Conservation (phyloP, 2,113 vertebrate genomes). For the Cyanistes caeruleus region DNA sequence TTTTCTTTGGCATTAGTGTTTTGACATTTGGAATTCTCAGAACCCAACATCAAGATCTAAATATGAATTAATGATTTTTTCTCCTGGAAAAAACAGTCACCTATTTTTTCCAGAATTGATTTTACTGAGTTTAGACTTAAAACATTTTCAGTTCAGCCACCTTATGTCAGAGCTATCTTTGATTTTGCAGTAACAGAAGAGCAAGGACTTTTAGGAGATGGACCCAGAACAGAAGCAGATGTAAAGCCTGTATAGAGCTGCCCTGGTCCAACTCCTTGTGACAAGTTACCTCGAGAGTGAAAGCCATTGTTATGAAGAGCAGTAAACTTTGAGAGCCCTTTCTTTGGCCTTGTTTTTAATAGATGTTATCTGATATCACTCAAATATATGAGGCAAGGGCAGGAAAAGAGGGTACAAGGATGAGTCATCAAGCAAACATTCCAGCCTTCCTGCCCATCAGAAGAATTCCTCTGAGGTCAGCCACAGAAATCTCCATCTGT, state of each 20-base stretch:
- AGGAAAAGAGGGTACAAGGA: background rate
- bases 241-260: background rate
- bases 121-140: background rate
- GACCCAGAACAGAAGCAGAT: background rate
- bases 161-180: background rate
- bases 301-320: background rate
- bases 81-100: background rate
- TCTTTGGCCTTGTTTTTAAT: background rate
- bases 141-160: background rate
- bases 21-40: constrained; percentile 1
- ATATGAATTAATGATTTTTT: background rate
- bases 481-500: background rate
- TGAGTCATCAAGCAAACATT: background rate
- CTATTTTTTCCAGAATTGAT: background rate
- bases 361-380: background rate
- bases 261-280: background rate
- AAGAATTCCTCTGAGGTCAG: constrained; percentile 24
- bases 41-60: background rate
- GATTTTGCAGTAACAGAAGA: background rate
- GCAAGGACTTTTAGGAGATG: background rate
- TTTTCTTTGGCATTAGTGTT: background rate
- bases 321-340: background rate
- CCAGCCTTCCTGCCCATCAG: background rate
- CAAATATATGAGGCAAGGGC: background rate
- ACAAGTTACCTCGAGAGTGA: background rate